Conservation (phyloP, 92 coral and sea anemone genomes). For the Galaxea fascicularis region DNA sequence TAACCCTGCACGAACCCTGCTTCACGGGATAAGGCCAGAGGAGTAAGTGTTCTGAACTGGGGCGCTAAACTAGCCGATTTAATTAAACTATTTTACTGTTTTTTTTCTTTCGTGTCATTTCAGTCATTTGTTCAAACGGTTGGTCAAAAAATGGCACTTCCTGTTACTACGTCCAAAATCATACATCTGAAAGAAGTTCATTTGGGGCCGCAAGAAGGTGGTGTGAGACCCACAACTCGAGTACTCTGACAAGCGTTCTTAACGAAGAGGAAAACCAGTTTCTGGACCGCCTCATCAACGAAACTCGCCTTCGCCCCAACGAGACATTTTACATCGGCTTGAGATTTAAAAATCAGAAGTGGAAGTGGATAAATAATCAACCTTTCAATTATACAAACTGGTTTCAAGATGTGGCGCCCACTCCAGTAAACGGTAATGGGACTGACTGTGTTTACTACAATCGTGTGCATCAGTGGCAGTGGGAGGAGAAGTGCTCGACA, state of each 20-base stretch:
- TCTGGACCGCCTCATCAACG: constrained; percentile 14
- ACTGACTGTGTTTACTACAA: constrained; percentile 26
- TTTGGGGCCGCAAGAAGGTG: constrained; percentile 14
- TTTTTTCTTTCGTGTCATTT: background rate
- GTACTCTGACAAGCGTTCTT: constrained; percentile 15
- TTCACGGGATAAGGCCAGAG: too few relatives aligned
- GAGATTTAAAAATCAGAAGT: background rate
- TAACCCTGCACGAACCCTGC: too few relatives aligned
- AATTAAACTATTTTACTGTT: background rate
- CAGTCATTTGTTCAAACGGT: constrained; percentile 10
- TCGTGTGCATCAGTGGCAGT: constrained; percentile 9
- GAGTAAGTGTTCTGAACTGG: too few relatives aligned
- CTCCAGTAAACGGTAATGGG: too few relatives aligned
- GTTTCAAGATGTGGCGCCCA: constrained; percentile 3
- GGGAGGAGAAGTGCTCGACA: background rate
- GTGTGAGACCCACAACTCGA: background rate
- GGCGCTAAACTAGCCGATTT: too few relatives aligned
- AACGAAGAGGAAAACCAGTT: constrained; percentile 17
- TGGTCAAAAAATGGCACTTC: background rate
- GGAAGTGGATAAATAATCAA: background rate
- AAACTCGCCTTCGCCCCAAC: background rate
- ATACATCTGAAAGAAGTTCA: background rate
- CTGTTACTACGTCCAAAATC: constrained; percentile 1
- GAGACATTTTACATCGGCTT: constrained; percentile 36
- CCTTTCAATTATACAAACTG: constrained; percentile 41